Conservation (phyloP, 2,797 vertebrate species). For the Diplodus sargus region DNA sequence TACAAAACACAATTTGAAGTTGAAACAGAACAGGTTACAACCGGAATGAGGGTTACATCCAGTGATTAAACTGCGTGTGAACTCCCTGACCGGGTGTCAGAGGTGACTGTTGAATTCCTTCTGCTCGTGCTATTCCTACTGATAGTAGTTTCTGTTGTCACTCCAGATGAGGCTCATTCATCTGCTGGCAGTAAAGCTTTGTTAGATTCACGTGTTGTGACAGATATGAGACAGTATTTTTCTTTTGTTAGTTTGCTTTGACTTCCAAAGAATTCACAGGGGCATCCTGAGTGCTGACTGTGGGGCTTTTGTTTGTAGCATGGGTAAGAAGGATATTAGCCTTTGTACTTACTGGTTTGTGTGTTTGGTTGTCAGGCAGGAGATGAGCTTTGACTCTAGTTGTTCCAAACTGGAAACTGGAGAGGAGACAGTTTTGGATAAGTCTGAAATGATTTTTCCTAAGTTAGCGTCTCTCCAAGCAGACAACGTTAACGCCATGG, state of each 20-base stretch:
- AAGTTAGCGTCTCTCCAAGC: slow-evolving; percentile 11
- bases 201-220: slow-evolving; percentile 22
- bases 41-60: background rate
- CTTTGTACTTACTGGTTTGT: slow-evolving; percentile 8
- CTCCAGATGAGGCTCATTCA: slow-evolving; percentile 4
- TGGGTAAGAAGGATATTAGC: background rate
- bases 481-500: slow-evolving; percentile 24
- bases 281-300: background rate
- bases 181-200: background rate
- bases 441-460: slow-evolving; percentile 41
- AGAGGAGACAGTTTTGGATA: slow-evolving; percentile 44
- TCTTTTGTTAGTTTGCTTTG: slow-evolving; percentile 37
- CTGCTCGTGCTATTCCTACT: background rate
- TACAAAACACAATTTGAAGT: too few species aligned
- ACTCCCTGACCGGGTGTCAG: background rate
- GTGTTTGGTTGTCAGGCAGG: background rate
- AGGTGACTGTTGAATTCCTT: background rate
- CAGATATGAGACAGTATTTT: slow-evolving; percentile 7
- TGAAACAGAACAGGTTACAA: background rate
- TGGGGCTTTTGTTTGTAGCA: slow-evolving; percentile 2
- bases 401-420: slow-evolving; percentile 31
- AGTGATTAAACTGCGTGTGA: background rate
- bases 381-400: slow-evolving; percentile 18
- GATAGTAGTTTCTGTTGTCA: slow-evolving; percentile 8
- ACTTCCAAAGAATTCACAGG: slow-evolving; percentile 11